phyloP scores from a whole-genome alignment of 2,888 invertebrate species.

The Eupithecia pulchellata region DNA sequence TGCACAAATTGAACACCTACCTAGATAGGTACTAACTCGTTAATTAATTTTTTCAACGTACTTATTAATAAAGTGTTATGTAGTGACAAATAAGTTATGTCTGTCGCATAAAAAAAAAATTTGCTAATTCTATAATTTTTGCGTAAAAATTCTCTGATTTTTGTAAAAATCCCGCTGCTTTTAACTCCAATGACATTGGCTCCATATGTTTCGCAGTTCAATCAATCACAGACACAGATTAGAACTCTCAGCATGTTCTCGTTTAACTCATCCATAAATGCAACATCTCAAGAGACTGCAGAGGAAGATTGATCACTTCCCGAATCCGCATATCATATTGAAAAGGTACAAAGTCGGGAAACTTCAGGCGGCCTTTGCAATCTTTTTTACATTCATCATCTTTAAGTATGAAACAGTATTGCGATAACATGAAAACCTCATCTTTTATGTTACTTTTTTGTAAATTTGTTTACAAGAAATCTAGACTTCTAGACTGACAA shows the following conservation, averaged over 20 bases:
- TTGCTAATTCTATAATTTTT: no score
- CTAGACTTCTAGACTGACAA: no score
- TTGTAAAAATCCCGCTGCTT: background rate
- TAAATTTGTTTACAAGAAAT: no score
- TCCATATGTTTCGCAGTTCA: conserved; percentile 21
- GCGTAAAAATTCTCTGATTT: background rate
- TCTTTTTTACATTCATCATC: background rate
- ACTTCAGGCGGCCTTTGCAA: conserved; percentile 3
- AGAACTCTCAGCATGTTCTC: conserved; percentile 40
- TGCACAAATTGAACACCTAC: no score
- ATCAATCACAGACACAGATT: conserved; percentile 45
- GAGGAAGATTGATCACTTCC: conserved; percentile 44
- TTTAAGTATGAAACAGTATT: background rate
- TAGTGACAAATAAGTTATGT: no score
- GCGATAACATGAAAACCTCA: background rate
- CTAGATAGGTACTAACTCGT: no score
- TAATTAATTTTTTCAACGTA: no score
- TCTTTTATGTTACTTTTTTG: no score
- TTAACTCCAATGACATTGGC: conserved; percentile 14
- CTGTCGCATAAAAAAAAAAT: no score
- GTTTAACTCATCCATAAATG: conserved; percentile 48
- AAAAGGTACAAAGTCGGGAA: conserved; percentile 26
- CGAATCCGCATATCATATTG: conserved; percentile 35
- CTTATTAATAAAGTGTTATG: no score
- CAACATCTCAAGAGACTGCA: conserved; percentile 40